Evolutionary conservation across 2,797 vertebrate species (phyloP).

Genomic region (Bufotes viridis): DNA sequence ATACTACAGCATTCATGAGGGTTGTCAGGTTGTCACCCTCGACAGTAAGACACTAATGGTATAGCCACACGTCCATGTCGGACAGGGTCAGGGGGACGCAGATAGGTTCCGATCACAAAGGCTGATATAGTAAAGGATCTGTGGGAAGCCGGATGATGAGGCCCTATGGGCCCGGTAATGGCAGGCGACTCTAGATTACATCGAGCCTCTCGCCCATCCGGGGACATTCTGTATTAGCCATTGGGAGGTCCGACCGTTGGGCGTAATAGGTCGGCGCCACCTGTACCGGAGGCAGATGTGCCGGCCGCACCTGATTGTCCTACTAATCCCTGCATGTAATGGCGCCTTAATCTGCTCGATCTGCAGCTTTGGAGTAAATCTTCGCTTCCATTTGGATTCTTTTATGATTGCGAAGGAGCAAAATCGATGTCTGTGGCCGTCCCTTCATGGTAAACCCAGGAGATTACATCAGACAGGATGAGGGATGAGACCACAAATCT

Average conservation of each 20-base stretch:
- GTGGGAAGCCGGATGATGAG: no score
- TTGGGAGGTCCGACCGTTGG: no score
- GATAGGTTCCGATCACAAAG: no score
- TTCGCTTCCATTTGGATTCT: background rate
- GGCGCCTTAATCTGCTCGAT: background rate
- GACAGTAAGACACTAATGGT: no score
- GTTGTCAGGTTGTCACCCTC: no score
- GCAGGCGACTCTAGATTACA: no score
- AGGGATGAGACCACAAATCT: conserved; percentile 49
- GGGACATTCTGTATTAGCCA: background rate
- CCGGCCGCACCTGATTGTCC: background rate
- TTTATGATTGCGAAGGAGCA: conserved; percentile 26
- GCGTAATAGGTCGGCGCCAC: background rate
- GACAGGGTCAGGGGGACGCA: no score
- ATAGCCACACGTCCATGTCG: no score
- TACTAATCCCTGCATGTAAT: conserved; percentile 16
- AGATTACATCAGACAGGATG: conserved; percentile 28
- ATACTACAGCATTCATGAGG: no score
- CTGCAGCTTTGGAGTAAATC: conserved; percentile 30
- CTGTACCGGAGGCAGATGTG: background rate
- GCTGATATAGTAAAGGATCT: no score
- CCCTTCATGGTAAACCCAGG: conserved; percentile 51
- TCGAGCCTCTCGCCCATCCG: no score
- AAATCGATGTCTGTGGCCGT: conserved; percentile 22
- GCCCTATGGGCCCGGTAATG: no score